A percentile compares a stretch with the other conserved stretches of the same genome.
Evolutionary conservation across 2,797 vertebrate species (phyloP).

Genomic region (Nothura maculosa): DNA sequence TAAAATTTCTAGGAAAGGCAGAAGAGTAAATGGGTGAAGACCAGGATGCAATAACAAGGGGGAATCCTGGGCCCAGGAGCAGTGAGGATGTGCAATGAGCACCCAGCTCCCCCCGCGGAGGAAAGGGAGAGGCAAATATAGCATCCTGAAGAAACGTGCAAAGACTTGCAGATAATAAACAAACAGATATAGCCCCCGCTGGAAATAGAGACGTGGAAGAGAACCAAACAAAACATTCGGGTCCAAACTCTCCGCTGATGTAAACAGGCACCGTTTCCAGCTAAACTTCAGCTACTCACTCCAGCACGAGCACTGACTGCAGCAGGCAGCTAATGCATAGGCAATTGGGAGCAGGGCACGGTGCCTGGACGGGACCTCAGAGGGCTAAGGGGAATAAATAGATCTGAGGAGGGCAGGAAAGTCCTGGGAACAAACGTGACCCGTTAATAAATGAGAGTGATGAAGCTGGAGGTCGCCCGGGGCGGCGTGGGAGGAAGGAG

Average conservation of each 20-base stretch:
- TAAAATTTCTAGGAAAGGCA: not conserved
- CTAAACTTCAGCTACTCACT: not conserved
- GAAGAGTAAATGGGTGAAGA: not conserved
- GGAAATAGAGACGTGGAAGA: not conserved
- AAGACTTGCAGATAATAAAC: not conserved
- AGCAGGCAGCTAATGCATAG: not conserved
- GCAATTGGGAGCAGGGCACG: fast-evolving
- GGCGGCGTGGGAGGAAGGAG: not conserved
- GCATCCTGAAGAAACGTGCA: not conserved
- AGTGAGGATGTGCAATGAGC: not conserved
- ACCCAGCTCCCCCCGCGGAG: not conserved
- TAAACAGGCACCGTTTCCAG: not conserved
- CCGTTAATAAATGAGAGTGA: not conserved
- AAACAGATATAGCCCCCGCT: not conserved
- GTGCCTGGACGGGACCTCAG: not conserved
- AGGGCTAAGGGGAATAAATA: conserved; percentile 2
- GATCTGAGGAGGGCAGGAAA: not conserved
- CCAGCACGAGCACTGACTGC: not conserved
- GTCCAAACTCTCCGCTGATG: not conserved
- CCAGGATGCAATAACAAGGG: fast-evolving
- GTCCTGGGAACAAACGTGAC: not conserved
- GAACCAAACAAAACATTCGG: not conserved
- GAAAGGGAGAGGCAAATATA: not conserved
- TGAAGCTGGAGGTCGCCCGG: not conserved
- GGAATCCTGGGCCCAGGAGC: not conserved